A percentile compares a stretch with the other conserved stretches of the same genome.
Evolutionary conservation across 1,140 invertebrate species (phyloP).

Genomic region (Drosophila erecta): DNA sequence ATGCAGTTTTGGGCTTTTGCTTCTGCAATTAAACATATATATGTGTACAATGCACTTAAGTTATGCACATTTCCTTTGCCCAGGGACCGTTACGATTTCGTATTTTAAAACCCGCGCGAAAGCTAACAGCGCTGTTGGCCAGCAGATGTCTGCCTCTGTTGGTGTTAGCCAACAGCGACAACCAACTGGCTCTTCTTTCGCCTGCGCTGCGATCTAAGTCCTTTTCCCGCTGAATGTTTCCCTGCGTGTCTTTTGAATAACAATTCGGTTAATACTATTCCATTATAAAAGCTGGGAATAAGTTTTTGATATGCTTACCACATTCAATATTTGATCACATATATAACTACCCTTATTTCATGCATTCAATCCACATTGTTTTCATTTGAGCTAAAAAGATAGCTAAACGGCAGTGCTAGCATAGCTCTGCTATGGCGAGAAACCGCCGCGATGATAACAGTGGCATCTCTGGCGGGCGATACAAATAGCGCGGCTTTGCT

Average conservation of each 20-base stretch:
- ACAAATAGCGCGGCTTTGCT: slow-evolving; percentile 49
- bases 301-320: no score
- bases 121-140: slow-evolving; percentile 48
- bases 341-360: neutral
- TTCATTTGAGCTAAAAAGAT: neutral
- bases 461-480: slow-evolving; percentile 18
- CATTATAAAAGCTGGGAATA: no score
- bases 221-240: neutral
- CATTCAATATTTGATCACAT: neutral
- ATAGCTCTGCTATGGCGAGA: neutral
- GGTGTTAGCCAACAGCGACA: slow-evolving; percentile 6
- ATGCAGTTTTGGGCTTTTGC: slow-evolving; percentile 16
- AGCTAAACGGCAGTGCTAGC: neutral
- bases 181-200: neutral
- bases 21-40: slow-evolving; percentile 65
- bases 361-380: neutral
- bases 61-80: slow-evolving; percentile 81
- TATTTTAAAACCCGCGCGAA: slow-evolving; percentile 59
- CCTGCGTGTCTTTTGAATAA: neutral
- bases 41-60: slow-evolving; percentile 65
- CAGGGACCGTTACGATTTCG: slow-evolving; percentile 68
- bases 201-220: neutral
- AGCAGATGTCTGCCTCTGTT: slow-evolving; percentile 5
- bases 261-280: no score
- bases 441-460: neutral